phyloP scores from a whole-genome alignment of 2,797 vertebrate species.

The Notoglanidium macrostoma region DNA sequence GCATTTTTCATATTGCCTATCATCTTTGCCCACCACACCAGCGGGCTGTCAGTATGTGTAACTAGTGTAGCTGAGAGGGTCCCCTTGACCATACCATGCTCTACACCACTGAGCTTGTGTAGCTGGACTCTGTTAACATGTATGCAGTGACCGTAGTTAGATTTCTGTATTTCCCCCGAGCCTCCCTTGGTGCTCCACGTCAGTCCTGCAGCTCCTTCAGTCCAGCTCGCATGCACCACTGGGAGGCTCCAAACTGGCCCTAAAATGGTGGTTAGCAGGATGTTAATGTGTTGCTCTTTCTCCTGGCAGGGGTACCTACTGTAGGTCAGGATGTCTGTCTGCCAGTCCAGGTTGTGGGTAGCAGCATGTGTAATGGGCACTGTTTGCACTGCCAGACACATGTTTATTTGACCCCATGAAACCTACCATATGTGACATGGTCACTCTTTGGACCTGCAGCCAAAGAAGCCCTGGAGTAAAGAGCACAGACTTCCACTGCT shows the following conservation, averaged over 20 bases:
- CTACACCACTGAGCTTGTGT: background rate
- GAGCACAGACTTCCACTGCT: background rate
- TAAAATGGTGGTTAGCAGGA: background rate
- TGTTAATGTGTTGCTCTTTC: background rate
- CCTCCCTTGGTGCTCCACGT: background rate
- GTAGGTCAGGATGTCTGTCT: background rate
- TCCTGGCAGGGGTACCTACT: background rate
- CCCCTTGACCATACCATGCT: background rate
- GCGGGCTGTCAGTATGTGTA: background rate
- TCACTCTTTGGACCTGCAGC: background rate
- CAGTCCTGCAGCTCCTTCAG: background rate
- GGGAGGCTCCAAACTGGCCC: background rate
- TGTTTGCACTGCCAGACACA: background rate
- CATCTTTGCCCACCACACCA: background rate
- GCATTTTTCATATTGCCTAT: background rate
- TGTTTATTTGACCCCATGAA: background rate
- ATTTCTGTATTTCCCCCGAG: background rate
- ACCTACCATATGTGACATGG: slow-evolving; percentile 4
- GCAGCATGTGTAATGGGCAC: background rate
- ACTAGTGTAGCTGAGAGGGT: background rate
- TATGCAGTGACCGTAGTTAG: background rate
- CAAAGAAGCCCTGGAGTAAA: background rate
- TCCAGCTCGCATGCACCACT: background rate
- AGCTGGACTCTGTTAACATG: background rate
- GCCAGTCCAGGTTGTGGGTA: background rate